A percentile compares a stretch with the other conserved stretches of the same genome.
These are phyloP conservation scores for Propsilocerus akamusi DNA, from an alignment of 1,140 invertebrate species.

Conservation along the genomic window DNA sequence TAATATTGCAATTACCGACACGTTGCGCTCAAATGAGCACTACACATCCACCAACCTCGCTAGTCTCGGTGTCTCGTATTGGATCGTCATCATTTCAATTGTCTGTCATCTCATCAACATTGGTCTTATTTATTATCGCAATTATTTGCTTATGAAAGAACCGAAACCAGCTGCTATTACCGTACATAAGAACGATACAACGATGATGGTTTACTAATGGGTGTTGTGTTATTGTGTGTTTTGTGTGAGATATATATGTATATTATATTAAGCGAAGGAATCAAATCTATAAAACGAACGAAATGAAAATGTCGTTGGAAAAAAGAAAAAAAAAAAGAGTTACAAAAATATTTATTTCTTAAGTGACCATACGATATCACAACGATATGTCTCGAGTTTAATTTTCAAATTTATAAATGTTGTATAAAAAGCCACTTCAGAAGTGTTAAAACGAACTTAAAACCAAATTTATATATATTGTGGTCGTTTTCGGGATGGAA, in stretches of 20 bases:
- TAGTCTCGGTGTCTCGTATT: slow-evolving; percentile 25
- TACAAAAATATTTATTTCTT: too few species aligned
- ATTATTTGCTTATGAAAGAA: slow-evolving; percentile 1
- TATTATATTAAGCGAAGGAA: too few species aligned
- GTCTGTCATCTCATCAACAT: slow-evolving; percentile 7
- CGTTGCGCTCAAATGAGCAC: not conserved
- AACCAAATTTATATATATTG: too few species aligned
- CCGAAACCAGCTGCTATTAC: not conserved
- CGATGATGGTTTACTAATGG: slow-evolving; percentile 5
- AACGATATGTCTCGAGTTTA: not conserved
- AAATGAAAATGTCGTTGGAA: too few species aligned
- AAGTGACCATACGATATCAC: too few species aligned
- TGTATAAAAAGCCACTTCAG: not conserved
- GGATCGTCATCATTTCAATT: slow-evolving; percentile 9
- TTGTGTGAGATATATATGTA: not conserved
- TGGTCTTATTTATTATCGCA: slow-evolving; percentile 3
- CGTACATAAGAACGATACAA: slow-evolving; percentile 5
- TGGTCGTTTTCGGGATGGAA: too few species aligned
- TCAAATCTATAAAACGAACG: too few species aligned
- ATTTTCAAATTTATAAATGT: not conserved
- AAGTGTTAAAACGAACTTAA: too few species aligned
- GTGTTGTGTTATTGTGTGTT: not conserved
- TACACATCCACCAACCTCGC: slow-evolving; percentile 22
- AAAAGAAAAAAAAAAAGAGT: too few species aligned
- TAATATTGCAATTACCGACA: slow-evolving; percentile 8